phyloP scores from a whole-genome alignment of 2,113 vertebrate species.

The Actenoides hombroni region DNA sequence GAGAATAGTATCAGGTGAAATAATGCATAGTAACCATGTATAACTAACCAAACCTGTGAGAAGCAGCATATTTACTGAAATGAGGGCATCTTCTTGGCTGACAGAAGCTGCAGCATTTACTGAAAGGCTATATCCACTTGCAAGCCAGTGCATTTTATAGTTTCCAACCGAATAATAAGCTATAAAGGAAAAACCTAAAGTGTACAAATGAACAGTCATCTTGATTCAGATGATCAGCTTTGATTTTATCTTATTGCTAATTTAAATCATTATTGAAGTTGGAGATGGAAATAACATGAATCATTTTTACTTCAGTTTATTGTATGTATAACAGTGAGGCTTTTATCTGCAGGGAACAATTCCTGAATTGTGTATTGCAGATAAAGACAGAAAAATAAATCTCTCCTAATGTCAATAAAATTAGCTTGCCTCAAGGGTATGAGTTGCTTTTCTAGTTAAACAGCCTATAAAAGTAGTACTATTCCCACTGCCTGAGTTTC shows the following conservation, averaged over 20 bases:
- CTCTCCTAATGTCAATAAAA: constrained; percentile 55
- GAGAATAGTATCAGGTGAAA: background rate
- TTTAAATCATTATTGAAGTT: constrained; percentile 22
- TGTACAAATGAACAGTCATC: background rate
- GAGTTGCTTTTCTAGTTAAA: constrained; percentile 22
- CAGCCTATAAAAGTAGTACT: background rate
- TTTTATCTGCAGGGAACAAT: constrained; percentile 65
- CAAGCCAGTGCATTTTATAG: background rate
- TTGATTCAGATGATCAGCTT: constrained; percentile 1
- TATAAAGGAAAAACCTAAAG: background rate
- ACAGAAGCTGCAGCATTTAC: constrained; percentile 10
- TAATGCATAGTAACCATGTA: background rate
- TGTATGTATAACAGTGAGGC: constrained; percentile 40
- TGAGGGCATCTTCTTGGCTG: background rate
- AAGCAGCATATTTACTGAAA: background rate
- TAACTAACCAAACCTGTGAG: background rate
- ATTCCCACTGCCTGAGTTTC: background rate
- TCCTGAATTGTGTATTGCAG: constrained; percentile 30
- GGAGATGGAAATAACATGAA: constrained; percentile 13
- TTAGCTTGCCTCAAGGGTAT: constrained; percentile 10
- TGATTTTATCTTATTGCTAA: constrained; percentile 18
- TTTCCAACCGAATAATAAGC: constrained; percentile 3
- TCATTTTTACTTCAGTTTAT: constrained; percentile 48
- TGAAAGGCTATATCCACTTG: constrained; percentile 4
- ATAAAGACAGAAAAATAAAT: constrained; percentile 63